Evolutionary conservation across 2,797 vertebrate genomes (phyloP), one percentile per base, ranked within the genome.

Genomic region (Tapera naevia): DNA sequence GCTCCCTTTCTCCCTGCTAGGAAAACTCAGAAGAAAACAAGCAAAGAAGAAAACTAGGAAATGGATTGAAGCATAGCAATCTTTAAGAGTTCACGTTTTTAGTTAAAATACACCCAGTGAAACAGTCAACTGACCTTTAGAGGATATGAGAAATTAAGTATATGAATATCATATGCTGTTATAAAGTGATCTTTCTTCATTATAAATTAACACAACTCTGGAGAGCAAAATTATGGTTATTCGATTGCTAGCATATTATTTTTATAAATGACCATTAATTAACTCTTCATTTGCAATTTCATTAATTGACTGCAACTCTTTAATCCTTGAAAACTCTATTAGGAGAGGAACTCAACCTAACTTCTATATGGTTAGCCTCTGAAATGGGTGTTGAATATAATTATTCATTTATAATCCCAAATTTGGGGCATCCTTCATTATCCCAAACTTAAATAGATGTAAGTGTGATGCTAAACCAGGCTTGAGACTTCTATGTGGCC

Each of bases 1-100:
- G 43, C 4, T 83, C 54, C 15, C 24, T 78, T 60, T 79, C 14
- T 22, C 19, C 3, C 28, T 79, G 14, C 35, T 72, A 71, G 80
- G 81, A 85, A 70, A 57, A 23, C 25, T 91, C 39, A 61, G 35
- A 86, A 69, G 79, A 62, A 86, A 95, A 64, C 13, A 21, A 69
- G 32, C 76, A 83, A 96, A 80, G 33, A 89, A 67, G 75, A 62
- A 88, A 95, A 64, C 13, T 22, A 69, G 32, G 76, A 83, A 96
- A 80, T 23, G 24, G 65, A 79, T 83, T 86, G 43, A 84, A 43
- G 17, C 62, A 64, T 12, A 45, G 25, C 28, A 91, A 37, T 83
- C n/a, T 87, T 24, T 56, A 50, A 43, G 9, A 65, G 51, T 65
- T 80, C 61, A 32, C 58, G 10, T 28, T 58, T 79, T 89, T 54